A percentile compares a stretch with the other conserved stretches of the same genome.
Conservation (phyloP, 2,113 vertebrate genomes). For the Python bivittatus region DNA sequence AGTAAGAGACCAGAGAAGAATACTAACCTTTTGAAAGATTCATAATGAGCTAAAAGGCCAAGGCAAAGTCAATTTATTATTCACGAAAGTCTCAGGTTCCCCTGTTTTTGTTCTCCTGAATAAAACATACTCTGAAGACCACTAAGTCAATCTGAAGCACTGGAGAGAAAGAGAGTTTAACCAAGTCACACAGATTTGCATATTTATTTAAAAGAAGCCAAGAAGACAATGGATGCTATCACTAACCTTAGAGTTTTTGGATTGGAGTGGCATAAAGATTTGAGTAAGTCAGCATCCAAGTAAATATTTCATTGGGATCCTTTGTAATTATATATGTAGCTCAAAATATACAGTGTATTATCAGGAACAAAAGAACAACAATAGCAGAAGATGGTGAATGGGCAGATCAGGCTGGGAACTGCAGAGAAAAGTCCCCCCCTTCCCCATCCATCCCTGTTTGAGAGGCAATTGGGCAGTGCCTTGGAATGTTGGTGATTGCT, state of each 20-base stretch:
- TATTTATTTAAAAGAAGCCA: constrained; percentile 51
- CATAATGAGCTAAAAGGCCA: constrained; percentile 72
- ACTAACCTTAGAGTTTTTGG: background rate
- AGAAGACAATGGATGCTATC: constrained; percentile 12
- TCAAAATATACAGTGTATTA: background rate
- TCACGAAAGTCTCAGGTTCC: constrained; percentile 67
- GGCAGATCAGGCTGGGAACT: background rate
- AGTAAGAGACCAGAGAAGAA: constrained; percentile 31
- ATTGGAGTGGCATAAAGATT: no score
- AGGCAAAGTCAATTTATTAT: constrained; percentile 73
- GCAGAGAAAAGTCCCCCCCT: background rate
- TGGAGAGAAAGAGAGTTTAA: constrained; percentile 52
- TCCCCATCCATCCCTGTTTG: background rate
- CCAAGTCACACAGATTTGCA: constrained; percentile 66
- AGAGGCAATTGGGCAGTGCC: background rate
- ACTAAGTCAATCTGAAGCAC: constrained; percentile 58
- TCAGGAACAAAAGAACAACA: background rate
- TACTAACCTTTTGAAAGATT: constrained; percentile 68
- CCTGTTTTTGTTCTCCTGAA: constrained; percentile 73
- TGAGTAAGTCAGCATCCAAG: no score
- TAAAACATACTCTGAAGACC: constrained; percentile 69
- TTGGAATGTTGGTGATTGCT: background rate
- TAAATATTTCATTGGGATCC: background rate
- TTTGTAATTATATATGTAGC: background rate
- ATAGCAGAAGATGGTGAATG: background rate